Evolutionary conservation across 2,113 vertebrate species (phyloP).

Genomic region (Lanius ludovicianus): DNA sequence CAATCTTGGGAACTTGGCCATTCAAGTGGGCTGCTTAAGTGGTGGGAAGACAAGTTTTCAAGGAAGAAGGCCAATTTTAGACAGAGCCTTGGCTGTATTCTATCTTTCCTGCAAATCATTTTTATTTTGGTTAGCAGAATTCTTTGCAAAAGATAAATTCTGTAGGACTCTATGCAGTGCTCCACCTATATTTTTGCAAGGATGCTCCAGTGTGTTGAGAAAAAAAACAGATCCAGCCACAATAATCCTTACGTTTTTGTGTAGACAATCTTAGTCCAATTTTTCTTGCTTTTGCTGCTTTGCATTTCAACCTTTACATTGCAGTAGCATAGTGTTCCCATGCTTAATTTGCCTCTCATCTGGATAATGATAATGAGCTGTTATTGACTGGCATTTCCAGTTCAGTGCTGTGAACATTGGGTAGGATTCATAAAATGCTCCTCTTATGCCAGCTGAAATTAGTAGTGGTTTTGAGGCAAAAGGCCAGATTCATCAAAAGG

Average conservation of each 20-base stretch:
- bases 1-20: background rate
- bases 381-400: conserved; percentile 72
- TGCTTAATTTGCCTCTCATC: conserved; percentile 71
- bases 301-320: conserved; percentile 53
- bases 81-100: background rate
- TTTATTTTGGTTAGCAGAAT: background rate
- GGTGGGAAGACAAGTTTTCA: background rate
- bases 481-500: conserved; percentile 78
- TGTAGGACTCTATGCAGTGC: background rate
- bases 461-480: conserved; percentile 76
- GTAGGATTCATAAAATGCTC: conserved; percentile 70
- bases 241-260: background rate
- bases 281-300: conserved; percentile 43
- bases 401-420: conserved; percentile 68
- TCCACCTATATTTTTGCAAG: background rate
- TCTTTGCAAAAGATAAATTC: background rate
- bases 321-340: conserved; percentile 35
- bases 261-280: background rate
- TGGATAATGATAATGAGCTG: conserved; percentile 69
- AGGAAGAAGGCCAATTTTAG: background rate
- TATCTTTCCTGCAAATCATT: background rate
- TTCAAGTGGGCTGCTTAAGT: background rate
- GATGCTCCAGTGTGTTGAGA: background rate
- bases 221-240: background rate
- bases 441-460: conserved; percentile 74